Evolutionary conservation across 1,140 invertebrate species (phyloP).

Genomic region (Eumeta japonica): DNA sequence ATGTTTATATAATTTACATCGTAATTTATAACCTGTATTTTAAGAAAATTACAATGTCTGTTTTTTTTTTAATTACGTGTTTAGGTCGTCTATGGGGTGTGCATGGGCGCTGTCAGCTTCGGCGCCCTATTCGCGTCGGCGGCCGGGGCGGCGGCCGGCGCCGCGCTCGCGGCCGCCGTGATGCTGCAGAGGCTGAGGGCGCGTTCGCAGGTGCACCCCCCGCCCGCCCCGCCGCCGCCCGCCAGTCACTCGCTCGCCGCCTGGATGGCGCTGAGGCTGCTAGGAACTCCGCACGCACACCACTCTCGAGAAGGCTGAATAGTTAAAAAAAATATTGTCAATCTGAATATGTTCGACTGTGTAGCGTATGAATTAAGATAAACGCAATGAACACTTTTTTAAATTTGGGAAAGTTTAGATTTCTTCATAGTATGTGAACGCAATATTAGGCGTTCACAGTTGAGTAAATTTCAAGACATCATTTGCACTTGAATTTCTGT

Average conservation of each 20-base stretch:
- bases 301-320: slow-evolving; percentile 23
- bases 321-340: slow-evolving; percentile 36
- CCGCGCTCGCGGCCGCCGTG: slow-evolving; percentile 74
- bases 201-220: slow-evolving; percentile 53
- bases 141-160: slow-evolving; percentile 79
- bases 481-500: no score
- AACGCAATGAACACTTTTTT: neutral
- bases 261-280: slow-evolving; percentile 70
- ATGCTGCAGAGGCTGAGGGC: slow-evolving; percentile 74
- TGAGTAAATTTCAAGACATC: no score
- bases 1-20: no score
- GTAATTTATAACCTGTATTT: no score
- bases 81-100: slow-evolving; percentile 80
- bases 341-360: neutral
- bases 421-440: neutral
- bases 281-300: slow-evolving; percentile 57
- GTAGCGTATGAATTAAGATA: neutral
- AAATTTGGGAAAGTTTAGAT: neutral
- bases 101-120: slow-evolving; percentile 84
- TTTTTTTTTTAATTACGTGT: neutral
- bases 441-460: no score
- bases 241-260: slow-evolving; percentile 64
- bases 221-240: slow-evolving; percentile 58
- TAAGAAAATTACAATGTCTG: no score
- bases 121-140: slow-evolving; percentile 84